Conservation (phyloP, 2,113 vertebrate species). For the Calidris pygmaea region DNA sequence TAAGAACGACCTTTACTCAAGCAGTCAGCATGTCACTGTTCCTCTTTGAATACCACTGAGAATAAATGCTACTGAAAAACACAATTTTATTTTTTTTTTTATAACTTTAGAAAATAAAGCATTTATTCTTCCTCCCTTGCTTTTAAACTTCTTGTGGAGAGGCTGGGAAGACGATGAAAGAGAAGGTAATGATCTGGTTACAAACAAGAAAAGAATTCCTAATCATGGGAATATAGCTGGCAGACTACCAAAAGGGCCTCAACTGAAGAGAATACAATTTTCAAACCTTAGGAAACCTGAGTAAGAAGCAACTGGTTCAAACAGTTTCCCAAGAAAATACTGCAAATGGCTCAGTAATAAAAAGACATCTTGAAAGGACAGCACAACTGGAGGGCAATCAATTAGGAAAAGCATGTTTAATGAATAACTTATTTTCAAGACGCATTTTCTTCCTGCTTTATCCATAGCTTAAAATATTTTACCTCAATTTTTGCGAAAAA, state of each 20-base stretch:
- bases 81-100: not conserved
- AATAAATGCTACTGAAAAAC: not conserved
- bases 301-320: not conserved
- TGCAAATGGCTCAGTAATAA: not conserved
- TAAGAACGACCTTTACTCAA: conserved; percentile 7
- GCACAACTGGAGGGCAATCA: not conserved
- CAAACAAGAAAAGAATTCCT: not conserved
- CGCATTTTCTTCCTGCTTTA: not conserved
- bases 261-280: not conserved
- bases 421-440: not conserved
- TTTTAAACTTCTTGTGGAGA: not conserved
- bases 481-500: not conserved
- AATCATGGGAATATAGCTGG: not conserved
- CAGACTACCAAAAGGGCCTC: not conserved
- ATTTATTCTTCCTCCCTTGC: not conserved
- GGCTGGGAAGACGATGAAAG: not conserved
- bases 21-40: not conserved
- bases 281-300: not conserved
- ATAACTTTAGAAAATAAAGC: not conserved
- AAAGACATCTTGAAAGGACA: not conserved
- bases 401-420: not conserved
- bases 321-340: not conserved
- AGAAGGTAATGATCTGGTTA: not conserved
- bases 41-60: not conserved
- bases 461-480: not conserved